phyloP scores from a whole-genome alignment of 2,888 invertebrate genomes.

The Andricus curvator region DNA sequence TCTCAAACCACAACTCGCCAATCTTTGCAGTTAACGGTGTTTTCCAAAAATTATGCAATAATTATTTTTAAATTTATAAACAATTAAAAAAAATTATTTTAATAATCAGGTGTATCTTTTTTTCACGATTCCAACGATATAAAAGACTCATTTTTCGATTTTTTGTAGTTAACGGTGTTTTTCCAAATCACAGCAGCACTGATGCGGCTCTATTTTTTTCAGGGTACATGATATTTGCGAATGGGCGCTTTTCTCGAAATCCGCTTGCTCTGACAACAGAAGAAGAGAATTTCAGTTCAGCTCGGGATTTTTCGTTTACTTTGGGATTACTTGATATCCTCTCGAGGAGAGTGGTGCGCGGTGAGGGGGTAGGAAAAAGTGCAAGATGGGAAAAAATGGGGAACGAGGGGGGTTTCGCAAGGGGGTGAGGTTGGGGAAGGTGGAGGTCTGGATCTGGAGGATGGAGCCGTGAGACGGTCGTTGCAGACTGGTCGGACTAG shows the following conservation, averaged over 20 bases:
- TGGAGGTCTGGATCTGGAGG: conserved; percentile 27
- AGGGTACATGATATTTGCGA: neutral
- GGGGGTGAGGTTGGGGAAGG: conserved; percentile 13
- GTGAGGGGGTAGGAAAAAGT: neutral
- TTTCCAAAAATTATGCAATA: no score
- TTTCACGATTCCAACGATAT: no score
- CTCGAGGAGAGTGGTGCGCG: no score
- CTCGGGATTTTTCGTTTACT: neutral
- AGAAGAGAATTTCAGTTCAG: neutral
- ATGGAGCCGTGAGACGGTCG: conserved; percentile 55
- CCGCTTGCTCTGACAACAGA: neutral
- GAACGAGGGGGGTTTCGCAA: conserved; percentile 42
- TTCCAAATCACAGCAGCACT: no score
- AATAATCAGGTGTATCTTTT: no score
- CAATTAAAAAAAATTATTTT: no score
- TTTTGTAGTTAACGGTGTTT: no score
- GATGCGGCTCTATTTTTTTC: neutral
- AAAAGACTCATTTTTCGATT: no score
- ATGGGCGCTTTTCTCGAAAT: neutral
- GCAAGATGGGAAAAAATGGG: neutral
- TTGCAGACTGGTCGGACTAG: conserved; percentile 73
- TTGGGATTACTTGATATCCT: neutral
- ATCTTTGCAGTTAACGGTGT: no score
- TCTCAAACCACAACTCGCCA: no score
- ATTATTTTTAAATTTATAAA: no score